These are phyloP conservation scores for Camponotus vicinus DNA, from an alignment of 1,140 invertebrate species.

Conservation along the genomic window DNA sequence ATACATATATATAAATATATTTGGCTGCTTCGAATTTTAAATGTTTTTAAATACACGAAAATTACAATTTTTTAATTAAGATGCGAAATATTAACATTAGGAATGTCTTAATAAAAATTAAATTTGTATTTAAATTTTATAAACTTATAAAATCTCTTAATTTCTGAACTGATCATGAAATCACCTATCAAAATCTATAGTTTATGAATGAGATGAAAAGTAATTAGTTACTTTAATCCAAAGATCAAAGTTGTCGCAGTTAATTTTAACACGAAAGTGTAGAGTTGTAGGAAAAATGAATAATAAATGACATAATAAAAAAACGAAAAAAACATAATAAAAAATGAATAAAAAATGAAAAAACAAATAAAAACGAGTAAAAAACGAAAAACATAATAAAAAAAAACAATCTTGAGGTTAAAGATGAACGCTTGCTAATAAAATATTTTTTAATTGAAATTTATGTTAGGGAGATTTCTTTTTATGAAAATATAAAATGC, in stretches of 20 bases:
- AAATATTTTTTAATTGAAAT: neutral
- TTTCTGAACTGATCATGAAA: conserved; percentile 20
- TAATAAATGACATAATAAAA: no score
- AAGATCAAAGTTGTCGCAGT: neutral
- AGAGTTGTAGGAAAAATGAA: neutral
- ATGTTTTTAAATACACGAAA: neutral
- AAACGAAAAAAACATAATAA: no score
- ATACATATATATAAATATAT: neutral
- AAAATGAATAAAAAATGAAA: no score
- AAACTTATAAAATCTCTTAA: conserved; percentile 44
- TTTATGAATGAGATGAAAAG: conserved; percentile 10
- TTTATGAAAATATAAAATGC: neutral
- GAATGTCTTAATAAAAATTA: neutral
- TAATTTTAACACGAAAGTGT: conserved; percentile 17
- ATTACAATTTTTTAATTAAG: neutral
- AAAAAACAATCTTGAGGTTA: neutral
- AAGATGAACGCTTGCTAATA: neutral
- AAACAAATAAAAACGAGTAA: no score
- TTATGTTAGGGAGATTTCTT: neutral
- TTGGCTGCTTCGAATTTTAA: neutral
- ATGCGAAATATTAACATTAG: neutral
- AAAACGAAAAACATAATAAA: neutral
- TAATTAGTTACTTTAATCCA: conserved; percentile 16
- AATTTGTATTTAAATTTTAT: conserved; percentile 33
- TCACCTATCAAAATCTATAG: neutral